Percentiles rank a stretch among this genome's conserved stretches.
These are phyloP conservation scores for Sparus aurata DNA, from an alignment of 2,797 vertebrate genomes.

Conservation along the genomic window DNA sequence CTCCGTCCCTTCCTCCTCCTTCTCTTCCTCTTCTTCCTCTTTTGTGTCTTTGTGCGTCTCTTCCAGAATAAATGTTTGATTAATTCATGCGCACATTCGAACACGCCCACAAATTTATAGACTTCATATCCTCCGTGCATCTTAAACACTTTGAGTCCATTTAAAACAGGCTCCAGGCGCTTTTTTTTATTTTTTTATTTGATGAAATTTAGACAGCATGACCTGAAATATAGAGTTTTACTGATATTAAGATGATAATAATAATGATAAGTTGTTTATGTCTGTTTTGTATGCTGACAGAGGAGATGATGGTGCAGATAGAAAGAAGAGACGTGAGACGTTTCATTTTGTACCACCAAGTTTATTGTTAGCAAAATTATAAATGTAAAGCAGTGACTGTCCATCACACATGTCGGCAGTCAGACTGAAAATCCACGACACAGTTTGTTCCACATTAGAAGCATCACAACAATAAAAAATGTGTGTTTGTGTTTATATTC, in stretches of 20 bases:
- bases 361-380: too few relatives aligned
- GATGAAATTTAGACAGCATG: neutral
- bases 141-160: neutral
- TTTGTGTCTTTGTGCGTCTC: slow-evolving; percentile 48
- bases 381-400: too few relatives aligned
- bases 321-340: too few relatives aligned
- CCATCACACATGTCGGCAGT: too few relatives aligned
- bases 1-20: slow-evolving; percentile 30
- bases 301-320: neutral
- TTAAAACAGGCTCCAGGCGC: neutral
- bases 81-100: neutral
- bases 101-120: neutral
- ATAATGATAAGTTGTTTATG: too few relatives aligned
- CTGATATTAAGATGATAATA: too few relatives aligned
- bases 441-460: too few relatives aligned
- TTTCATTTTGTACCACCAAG: too few relatives aligned
- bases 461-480: too few relatives aligned
- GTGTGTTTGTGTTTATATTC: too few relatives aligned
- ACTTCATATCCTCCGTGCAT: neutral
- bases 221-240: neutral
- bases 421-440: too few relatives aligned
- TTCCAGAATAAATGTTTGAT: slow-evolving; percentile 38
- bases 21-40: neutral
- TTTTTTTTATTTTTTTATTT: neutral
- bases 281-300: neutral